phyloP scores from a whole-genome alignment of 2,888 invertebrate species.

The Drosophila tanythrix region DNA sequence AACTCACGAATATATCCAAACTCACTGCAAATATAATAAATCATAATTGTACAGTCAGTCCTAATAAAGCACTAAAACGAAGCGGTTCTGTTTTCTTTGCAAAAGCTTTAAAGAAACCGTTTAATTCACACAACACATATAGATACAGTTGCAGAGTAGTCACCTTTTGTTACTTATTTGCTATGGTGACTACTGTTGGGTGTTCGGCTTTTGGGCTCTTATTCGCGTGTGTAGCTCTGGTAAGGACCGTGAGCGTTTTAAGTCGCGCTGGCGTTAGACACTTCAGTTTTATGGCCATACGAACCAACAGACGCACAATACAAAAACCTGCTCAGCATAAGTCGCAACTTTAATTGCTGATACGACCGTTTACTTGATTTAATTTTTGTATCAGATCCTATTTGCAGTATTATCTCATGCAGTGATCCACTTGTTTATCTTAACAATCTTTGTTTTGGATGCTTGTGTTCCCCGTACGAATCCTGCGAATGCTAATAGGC shows the following conservation, averaged over 20 bases:
- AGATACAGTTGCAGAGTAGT: slow-evolving; percentile 17
- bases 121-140: not conserved
- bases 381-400: no score
- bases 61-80: no score
- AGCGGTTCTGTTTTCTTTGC: no score
- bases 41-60: no score
- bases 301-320: slow-evolving; percentile 20
- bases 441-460: slow-evolving; percentile 1
- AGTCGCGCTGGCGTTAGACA: slow-evolving; percentile 48
- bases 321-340: slow-evolving; percentile 41
- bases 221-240: slow-evolving; percentile 19
- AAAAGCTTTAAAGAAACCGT: no score
- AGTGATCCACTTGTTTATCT: not conserved
- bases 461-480: no score
- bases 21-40: no score
- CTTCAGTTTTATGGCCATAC: slow-evolving; percentile 58
- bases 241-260: slow-evolving; percentile 43
- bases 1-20: no score
- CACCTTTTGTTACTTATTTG: slow-evolving; percentile 37
- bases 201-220: not conserved
- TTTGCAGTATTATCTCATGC: no score
- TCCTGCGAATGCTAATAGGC: no score
- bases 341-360: slow-evolving; percentile 1
- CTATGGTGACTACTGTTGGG: slow-evolving; percentile 3
- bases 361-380: no score